A percentile compares a stretch with the other conserved stretches of the same genome.
Evolutionary conservation across 2,113 vertebrate species (phyloP).

Genomic region (Neogobius melanostomus): DNA sequence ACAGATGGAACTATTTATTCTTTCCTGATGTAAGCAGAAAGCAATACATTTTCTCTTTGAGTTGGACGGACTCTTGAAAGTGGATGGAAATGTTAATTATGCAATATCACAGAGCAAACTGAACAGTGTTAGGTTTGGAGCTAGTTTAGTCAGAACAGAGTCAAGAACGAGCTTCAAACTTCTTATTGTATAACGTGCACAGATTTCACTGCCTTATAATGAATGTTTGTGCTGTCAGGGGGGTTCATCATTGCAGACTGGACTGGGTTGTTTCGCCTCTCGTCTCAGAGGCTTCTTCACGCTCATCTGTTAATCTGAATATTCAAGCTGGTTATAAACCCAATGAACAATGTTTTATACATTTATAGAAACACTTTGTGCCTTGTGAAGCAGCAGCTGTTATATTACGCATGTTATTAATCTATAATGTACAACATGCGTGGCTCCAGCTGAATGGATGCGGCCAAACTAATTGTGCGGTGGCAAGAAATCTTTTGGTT

Average conservation of each 20-base stretch:
- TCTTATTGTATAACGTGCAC: background rate
- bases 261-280: too few relatives aligned
- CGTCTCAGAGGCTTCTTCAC: too few relatives aligned
- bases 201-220: background rate
- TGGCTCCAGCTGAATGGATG: too few relatives aligned
- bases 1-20: background rate
- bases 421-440: too few relatives aligned
- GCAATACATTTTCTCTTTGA: background rate
- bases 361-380: background rate
- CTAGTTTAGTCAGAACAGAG: background rate
- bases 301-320: too few relatives aligned
- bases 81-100: background rate
- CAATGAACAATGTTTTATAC: background rate
- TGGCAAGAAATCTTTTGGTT: too few relatives aligned
- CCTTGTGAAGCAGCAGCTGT: background rate
- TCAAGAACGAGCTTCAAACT: background rate
- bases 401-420: background rate
- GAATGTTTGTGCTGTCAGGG: background rate
- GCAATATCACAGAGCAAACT: background rate
- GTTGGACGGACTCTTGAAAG: background rate
- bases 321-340: too few relatives aligned
- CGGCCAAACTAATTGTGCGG: too few relatives aligned
- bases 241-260: background rate
- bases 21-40: background rate
- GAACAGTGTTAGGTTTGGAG: background rate